Evolutionary conservation across 2,888 invertebrate species (phyloP), one percentile per base, ranked within the genome.

Genomic region (Salticus scenicus): DNA sequence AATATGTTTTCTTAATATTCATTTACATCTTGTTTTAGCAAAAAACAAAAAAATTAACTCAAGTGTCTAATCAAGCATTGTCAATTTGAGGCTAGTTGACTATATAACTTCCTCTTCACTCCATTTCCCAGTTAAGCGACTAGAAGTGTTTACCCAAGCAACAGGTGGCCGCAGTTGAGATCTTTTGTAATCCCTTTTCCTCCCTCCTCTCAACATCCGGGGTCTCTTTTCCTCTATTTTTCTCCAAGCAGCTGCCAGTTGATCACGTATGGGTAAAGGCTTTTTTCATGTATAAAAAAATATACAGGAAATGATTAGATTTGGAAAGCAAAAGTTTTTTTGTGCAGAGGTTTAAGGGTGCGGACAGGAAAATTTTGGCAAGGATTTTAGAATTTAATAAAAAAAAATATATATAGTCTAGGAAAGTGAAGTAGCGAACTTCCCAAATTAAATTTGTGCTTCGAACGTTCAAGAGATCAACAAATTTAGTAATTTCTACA

Each of bases 281-380:
- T 20, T 5, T 57, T 24, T 57, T 2, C n/a, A 12, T 66, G 17
- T 63, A 20, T 30, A 14, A 5, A 51, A 27, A 51, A 72, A 30
- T 14, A 63, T 12, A 74, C 73, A 74, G 80, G 80, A 81, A 81
- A 81, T 74, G 80, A 79, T 79, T 79, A 41, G 64, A 42, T 64
- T 75, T 66, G 24, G 75, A 41, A 17, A 66, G 66, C 30, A 66
- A 17, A 66, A 30, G 31, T 17, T 28, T 14, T 33, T 41, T 66
- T 14, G 10, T 64, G 12, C 24, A 2, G 27, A 37, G 27, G 63
- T 41, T 41, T n/a, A 27, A 73, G 74, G 74, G 74, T 41, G 74
- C 10, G 74, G 74, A 24, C 57, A 28, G 8, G 63, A 2, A 8
- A 17, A 8, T 63, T 63, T 63, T 63, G 8, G 10, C 31, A 5